Percentiles rank a stretch among this genome's conserved stretches.
Conservation (phyloP, 2,888 invertebrate genomes). For the Microchrysa polita region DNA sequence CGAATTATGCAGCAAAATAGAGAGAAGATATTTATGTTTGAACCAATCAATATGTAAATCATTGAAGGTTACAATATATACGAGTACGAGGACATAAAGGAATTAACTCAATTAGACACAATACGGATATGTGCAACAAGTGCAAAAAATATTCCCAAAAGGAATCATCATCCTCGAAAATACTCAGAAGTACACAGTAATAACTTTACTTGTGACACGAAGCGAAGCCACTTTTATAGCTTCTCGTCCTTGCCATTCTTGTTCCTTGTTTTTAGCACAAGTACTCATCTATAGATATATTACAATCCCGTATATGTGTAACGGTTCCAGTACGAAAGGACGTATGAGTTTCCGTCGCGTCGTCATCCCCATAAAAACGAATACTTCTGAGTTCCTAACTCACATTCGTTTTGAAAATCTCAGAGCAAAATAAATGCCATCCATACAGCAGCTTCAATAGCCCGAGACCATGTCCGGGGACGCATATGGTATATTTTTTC, state of each 20-base stretch:
- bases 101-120: conserved; percentile 1
- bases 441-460: background rate
- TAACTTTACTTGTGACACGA: conserved; percentile 20
- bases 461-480: too few relatives aligned
- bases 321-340: too few relatives aligned
- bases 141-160: background rate
- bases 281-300: too few relatives aligned
- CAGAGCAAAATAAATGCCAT: conserved; percentile 32
- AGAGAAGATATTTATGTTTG: too few relatives aligned
- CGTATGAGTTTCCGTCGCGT: too few relatives aligned
- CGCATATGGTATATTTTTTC: conserved; percentile 37
- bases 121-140: background rate
- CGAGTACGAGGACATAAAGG: too few relatives aligned
- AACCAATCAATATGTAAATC: too few relatives aligned
- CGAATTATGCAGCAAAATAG: too few relatives aligned
- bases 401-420: conserved; percentile 29
- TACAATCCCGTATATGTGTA: background rate
- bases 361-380: background rate
- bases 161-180: too few relatives aligned
- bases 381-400: conserved; percentile 4
- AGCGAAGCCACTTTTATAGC: conserved; percentile 16
- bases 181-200: conserved; percentile 14
- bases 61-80: too few relatives aligned
- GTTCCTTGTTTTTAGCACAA: background rate
- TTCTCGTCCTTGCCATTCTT: background rate